Evolutionary conservation across 2,113 vertebrate species (phyloP), one percentile per base, ranked within the genome.

Genomic region (Bagarius yarrelli): DNA sequence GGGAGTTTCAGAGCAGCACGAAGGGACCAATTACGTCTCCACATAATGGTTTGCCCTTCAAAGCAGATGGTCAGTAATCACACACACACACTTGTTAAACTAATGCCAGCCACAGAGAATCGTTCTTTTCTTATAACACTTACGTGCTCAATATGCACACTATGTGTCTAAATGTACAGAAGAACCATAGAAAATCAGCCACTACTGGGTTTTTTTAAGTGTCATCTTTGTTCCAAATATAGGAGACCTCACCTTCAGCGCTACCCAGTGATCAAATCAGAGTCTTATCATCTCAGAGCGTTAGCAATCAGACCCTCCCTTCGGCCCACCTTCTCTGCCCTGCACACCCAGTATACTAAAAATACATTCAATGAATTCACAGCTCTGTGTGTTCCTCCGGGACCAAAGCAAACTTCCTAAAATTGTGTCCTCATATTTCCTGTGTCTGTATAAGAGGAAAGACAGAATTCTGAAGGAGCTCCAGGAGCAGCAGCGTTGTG

Each of bases 401-500:
- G 79, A 89, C 91, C 89, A 92, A 91, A 89, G 83, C 87, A 90
- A 91, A 93, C 91, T 92, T 94, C 92, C 92, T 92, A 88, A 94
- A 91, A 94, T 92, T 91, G 92, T 93, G 89, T 92, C 83, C 81
- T 81, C 76, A 76, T 75, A 85, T 91, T 92, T 90, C 90, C 87
- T 83, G 81, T 60, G 86, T 85, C 83, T 78, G 79, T 79, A 64
- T 78, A 75, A 83, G 55, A 69, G 86, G 79, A 83, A 86, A 84
- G 86, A 89, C 86, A 83, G 81, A 85, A 87, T 90, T 86, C 53
- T 85, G 83, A 89, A 84, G 83, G 79, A 81, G 69, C 63, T 77
- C 8, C 19, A 50, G 47, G 52, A 81, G n/a, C 80, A 76, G 61
- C 80, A 59, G 53, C 52, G 25, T 47, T 47, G 44, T 52, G 25